phyloP scores from a whole-genome alignment of 2,888 invertebrate species.

The Cancer borealis region DNA sequence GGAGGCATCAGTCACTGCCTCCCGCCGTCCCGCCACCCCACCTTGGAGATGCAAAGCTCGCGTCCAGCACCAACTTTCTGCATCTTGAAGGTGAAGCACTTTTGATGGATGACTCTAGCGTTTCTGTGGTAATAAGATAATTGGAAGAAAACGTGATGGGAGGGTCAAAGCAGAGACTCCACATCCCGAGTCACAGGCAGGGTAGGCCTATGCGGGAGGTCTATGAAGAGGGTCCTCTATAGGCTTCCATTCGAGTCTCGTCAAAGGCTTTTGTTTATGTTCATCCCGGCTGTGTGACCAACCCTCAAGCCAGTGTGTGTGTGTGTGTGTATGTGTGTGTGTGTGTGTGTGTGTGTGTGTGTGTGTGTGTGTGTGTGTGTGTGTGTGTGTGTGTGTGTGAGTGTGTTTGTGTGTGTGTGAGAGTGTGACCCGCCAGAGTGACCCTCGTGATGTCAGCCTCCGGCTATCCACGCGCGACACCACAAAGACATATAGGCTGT shows the following conservation, averaged over 20 bases:
- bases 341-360: slow-evolving; percentile 44
- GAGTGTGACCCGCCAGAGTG: slow-evolving; percentile 33
- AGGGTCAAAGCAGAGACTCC: background rate
- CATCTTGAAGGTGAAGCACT: background rate
- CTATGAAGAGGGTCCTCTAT: slow-evolving; percentile 48
- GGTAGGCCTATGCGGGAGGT: slow-evolving; percentile 67
- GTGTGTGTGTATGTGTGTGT: slow-evolving; percentile 42
- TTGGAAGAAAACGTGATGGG: background rate
- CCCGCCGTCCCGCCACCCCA: background rate
- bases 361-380: slow-evolving; percentile 30
- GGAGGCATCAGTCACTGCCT: slow-evolving; percentile 50
- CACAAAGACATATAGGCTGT: background rate
- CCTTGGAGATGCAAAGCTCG: background rate
- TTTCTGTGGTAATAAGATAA: background rate
- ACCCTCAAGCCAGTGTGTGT: background rate
- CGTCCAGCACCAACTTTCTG: background rate
- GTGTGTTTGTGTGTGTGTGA: background rate
- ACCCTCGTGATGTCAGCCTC: slow-evolving; percentile 5
- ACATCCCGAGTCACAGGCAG: slow-evolving; percentile 14
- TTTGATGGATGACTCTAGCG: background rate
- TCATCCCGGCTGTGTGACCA: slow-evolving; percentile 41
- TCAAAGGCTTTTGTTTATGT: slow-evolving; percentile 66
- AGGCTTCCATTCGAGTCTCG: slow-evolving; percentile 69
- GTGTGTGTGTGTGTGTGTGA: slow-evolving; percentile 28
- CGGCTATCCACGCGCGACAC: background rate